Percentiles rank a stretch among this genome's conserved stretches.
phyloP scores from a whole-genome alignment of 2,888 invertebrate species.

The Pseudoips prasinana region DNA sequence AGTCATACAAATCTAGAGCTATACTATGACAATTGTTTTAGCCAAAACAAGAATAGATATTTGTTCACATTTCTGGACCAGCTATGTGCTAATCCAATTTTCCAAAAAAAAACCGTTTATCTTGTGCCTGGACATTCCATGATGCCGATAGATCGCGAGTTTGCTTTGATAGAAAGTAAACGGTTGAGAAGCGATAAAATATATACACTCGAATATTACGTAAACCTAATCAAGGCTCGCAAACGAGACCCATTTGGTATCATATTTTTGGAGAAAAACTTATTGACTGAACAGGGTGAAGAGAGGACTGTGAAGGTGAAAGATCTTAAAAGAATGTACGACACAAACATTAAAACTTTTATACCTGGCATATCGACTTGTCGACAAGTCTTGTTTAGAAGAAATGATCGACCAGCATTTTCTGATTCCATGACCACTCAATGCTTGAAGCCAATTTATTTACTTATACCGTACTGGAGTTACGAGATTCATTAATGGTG shows the following conservation, averaged over 20 bases:
- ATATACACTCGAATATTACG: constrained; percentile 8
- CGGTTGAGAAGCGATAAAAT: constrained; percentile 6
- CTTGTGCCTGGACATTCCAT: constrained; percentile 29
- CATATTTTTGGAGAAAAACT: constrained; percentile 5
- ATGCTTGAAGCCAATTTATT: too few relatives aligned
- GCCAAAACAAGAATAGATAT: constrained; percentile 18
- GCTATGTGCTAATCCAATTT: constrained; percentile 15
- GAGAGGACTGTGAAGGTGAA: constrained; percentile 4
- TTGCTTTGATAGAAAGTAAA: constrained; percentile 28
- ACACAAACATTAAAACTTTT: background rate
- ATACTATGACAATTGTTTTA: constrained; percentile 2
- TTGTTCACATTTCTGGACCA: constrained; percentile 18
- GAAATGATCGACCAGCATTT: too few relatives aligned
- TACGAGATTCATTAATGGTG: too few relatives aligned
- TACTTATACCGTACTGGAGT: too few relatives aligned
- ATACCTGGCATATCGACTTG: constrained; percentile 1
- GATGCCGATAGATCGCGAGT: constrained; percentile 30
- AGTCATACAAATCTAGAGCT: constrained; percentile 1
- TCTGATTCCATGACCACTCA: too few relatives aligned
- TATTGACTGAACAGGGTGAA: background rate
- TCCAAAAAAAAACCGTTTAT: constrained; percentile 20
- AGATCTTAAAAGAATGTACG: constrained; percentile 4
- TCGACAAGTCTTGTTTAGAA: background rate
- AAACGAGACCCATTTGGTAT: constrained; percentile 5
- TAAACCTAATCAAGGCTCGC: constrained; percentile 3